Evolutionary conservation across 2,888 invertebrate genomes (phyloP), one percentile per base, ranked within the genome.

Genomic region (Lasioglossum leucozonium): DNA sequence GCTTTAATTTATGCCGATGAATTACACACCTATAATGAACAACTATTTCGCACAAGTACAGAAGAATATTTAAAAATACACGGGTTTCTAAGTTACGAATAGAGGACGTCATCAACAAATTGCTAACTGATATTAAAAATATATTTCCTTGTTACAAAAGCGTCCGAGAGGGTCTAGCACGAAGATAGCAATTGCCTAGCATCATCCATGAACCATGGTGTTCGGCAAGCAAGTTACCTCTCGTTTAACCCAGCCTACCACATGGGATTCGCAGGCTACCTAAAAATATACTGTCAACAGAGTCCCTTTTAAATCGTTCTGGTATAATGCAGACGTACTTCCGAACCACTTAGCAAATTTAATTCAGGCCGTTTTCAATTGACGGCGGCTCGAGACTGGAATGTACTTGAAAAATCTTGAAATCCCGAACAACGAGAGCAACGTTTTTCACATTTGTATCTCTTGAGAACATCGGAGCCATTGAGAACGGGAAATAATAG

Each of bases 381-480:
- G 69, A 40, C 34, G 8, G 44, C 40, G 10, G 8, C 67, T 40
- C 13, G n/a, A n/a, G 40, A 40, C 69, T n/a, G 13, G 69, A 40
- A 40, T n/a, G n/a, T 11, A 13, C 69, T 69, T 10, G 69, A 37
- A 69, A 69, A 40, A 67, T n/a, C 40, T 69, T 69, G 40, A 69
- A 69, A 40, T 69, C 69, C 40, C 13, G 69, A 69, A 40, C n/a
- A n/a, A n/a, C n/a, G n/a, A n/a, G 40, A 40, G 13, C 69, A 40
- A n/a, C 11, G 69, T 69, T 69, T n/a, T 37, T 69, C 40, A 69
- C n/a, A 22, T 69, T 22, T n/a, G 40, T 40, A 40, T 69, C 69
- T 11, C 37, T 69, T 69, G n/a, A 69, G 69, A 69, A 40, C n/a
- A 69, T 69, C 69, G 40, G 13, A 5, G n/a, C 40, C 69, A 69